Evolutionary conservation across 2,113 vertebrate species (phyloP).

Genomic region (Pheucticus melanocephalus): DNA sequence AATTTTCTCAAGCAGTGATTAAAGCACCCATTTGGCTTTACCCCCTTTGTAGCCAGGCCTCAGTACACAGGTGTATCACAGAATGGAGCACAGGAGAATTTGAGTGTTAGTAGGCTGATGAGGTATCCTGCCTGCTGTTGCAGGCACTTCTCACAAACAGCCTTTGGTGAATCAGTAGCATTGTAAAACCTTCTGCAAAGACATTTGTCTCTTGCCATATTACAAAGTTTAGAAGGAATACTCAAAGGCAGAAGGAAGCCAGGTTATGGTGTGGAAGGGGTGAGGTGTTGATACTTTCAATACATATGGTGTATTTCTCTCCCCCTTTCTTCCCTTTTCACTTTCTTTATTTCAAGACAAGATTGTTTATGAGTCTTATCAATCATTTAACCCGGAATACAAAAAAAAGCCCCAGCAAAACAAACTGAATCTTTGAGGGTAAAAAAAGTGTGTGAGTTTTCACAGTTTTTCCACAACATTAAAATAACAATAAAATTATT

Average conservation of each 20-base stretch:
- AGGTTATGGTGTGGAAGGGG: accelerated
- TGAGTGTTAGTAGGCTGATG: neutral
- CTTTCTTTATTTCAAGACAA: neutral
- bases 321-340: neutral
- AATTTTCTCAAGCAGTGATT: neutral
- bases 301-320: neutral
- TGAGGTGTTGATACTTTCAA: neutral
- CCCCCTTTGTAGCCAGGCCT: accelerated
- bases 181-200: neutral
- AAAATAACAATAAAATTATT: neutral
- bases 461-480: neutral
- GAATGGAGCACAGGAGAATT: neutral
- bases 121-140: neutral
- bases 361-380: neutral
- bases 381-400: neutral
- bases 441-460: neutral
- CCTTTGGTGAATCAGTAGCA: neutral
- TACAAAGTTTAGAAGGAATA: neutral
- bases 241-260: neutral
- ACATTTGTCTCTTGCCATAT: neutral
- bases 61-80: too few species aligned
- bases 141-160: neutral
- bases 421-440: neutral
- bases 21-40: neutral
- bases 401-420: neutral